Percentiles rank a stretch among this genome's conserved stretches.
Conservation (phyloP, 2,888 invertebrate species). For the Sarcophaga rosellei region DNA sequence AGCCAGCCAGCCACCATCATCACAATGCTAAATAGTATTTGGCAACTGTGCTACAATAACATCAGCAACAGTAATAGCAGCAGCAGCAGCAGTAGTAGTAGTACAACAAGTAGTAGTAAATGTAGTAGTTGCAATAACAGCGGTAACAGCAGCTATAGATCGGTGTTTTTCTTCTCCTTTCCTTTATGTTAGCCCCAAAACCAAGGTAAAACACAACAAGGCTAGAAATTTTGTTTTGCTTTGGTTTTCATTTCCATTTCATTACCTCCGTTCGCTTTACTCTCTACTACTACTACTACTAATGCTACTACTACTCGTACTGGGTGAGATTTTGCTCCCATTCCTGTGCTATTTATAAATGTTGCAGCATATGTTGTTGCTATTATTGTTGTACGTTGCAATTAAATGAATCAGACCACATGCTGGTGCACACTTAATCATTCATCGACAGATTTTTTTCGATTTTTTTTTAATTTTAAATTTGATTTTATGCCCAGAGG, state of each 20-base stretch:
- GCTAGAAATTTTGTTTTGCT: slow-evolving; percentile 44
- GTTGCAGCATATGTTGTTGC: slow-evolving; percentile 21
- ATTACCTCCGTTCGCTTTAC: slow-evolving; percentile 36
- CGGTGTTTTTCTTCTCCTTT: not conserved
- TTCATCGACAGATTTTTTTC: slow-evolving; percentile 72
- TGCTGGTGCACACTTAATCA: slow-evolving; percentile 77
- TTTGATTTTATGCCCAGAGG: slow-evolving; percentile 49
- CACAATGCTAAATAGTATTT: slow-evolving; percentile 56
- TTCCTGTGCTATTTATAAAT: slow-evolving; percentile 40
- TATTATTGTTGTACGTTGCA: slow-evolving; percentile 68
- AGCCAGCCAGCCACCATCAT: slow-evolving; percentile 14
- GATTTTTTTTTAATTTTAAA: slow-evolving; percentile 6
- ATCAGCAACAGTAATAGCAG: slow-evolving; percentile 6
- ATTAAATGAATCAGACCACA: slow-evolving; percentile 76
- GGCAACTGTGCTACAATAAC: slow-evolving; percentile 34
- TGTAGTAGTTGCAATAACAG: not conserved
- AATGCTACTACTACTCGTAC: no score
- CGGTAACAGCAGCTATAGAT: not conserved
- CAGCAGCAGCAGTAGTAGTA: no score
- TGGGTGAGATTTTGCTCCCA: slow-evolving; percentile 50
- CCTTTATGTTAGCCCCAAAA: slow-evolving; percentile 6
- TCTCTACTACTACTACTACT: not conserved
- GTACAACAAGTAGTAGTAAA: not conserved
- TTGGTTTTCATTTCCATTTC: slow-evolving; percentile 51
- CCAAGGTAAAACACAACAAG: slow-evolving; percentile 53